phyloP scores from a whole-genome alignment of 2,797 vertebrate species.

The Pterois miles region DNA sequence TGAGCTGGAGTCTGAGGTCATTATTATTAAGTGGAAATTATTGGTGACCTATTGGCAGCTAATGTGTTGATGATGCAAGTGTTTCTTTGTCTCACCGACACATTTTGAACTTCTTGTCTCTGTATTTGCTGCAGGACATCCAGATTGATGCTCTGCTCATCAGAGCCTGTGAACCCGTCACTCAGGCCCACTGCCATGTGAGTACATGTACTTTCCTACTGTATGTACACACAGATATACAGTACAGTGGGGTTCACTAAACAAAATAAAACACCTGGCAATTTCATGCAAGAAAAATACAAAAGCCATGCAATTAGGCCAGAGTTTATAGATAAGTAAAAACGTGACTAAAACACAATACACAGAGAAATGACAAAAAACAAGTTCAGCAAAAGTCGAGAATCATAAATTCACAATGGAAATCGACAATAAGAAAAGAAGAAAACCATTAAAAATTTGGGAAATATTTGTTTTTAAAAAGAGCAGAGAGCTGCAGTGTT shows the following conservation, averaged over 20 bases:
- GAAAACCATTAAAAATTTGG: not conserved
- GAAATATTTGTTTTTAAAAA: not conserved
- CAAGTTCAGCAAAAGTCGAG: not conserved
- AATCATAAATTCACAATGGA: not conserved
- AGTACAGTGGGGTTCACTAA: not conserved
- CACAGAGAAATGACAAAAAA: not conserved
- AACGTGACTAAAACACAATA: not conserved
- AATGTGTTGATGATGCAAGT: not conserved
- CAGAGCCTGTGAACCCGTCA: conserved; percentile 93
- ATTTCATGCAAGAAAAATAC: not conserved
- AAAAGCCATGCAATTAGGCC: too few species aligned
- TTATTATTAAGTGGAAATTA: not conserved
- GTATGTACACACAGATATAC: not conserved
- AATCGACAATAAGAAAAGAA: not conserved
- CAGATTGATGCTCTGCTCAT: conserved; percentile 96
- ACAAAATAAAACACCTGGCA: not conserved
- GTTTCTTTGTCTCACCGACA: not conserved
- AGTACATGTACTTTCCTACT: conserved; percentile 60
- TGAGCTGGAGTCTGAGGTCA: conserved; percentile 88
- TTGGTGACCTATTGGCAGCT: not conserved
- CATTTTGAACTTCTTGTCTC: not conserved
- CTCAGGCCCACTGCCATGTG: conserved; percentile 94
- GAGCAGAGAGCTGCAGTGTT: not conserved
- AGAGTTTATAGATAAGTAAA: too few species aligned
- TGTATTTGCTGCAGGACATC: conserved; percentile 87